Evolutionary conservation across 2,113 vertebrate species (phyloP).

Genomic region (Ptyas mucosa): DNA sequence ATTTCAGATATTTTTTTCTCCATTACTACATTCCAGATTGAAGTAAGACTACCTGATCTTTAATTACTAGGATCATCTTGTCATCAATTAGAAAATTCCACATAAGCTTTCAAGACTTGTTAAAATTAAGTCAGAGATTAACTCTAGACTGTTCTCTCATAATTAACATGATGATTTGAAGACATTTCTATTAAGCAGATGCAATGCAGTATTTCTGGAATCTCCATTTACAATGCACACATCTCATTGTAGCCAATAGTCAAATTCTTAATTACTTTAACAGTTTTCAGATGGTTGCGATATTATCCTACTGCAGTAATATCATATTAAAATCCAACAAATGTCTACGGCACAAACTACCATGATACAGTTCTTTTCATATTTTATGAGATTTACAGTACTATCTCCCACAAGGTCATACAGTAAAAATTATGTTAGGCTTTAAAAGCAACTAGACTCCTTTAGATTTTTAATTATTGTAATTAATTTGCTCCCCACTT

Average conservation of each 20-base stretch:
- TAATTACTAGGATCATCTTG: background rate
- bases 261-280: background rate
- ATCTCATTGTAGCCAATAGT: background rate
- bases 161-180: background rate
- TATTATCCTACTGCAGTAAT: background rate
- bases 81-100: background rate
- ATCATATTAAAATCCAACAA: background rate
- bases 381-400: background rate
- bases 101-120: background rate
- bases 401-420: background rate
- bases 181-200: background rate
- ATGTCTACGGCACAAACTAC: background rate
- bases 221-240: background rate
- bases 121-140: background rate
- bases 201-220: background rate
- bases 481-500: background rate
- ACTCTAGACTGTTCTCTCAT: background rate
- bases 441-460: background rate
- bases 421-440: background rate
- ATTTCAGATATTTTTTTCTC: background rate
- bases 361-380: background rate
- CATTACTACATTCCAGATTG: background rate
- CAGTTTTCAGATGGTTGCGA: background rate
- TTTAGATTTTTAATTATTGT: background rate
- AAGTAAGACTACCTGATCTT: background rate